Evolutionary conservation across 2,113 vertebrate genomes (phyloP), one percentile per base, ranked within the genome.

Genomic region (Leiothrix lutea): DNA sequence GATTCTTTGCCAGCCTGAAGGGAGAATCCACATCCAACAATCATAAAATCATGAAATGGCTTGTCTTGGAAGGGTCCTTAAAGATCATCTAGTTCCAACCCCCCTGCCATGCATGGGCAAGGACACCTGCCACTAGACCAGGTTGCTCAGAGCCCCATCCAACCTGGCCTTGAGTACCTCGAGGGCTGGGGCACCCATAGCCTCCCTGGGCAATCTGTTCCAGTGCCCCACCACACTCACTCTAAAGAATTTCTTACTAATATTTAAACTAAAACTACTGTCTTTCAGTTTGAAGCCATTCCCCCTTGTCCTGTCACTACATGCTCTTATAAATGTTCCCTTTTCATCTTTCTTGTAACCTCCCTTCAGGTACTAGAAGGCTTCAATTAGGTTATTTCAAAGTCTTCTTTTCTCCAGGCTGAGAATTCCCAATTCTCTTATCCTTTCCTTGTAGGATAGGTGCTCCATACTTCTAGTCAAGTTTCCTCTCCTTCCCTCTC

Each of bases 141-240:
- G 21, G 4, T 29, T 53, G 6, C 54, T 48, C 70, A 69, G 14
- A 61, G 17, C 12, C 29, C 8, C 38, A 75, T 61, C 38, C 38
- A 60, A 1, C 21, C 38, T 25, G 24, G 20, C 28, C 53, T 29
- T 66, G 53, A 45, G 14, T 15, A 44, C 16, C 42, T 44, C 12
- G 0, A 67, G n/a, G 20, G 19, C 29, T 53, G 9, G 7, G 20
- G 23, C 38, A 88, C 5, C 28, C 45, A 73, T 23, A 51, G 5
- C 16, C 35, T 60, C 38, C 14, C 45, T 66, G 24, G 28, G 20
- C 16, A 45, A 22, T 38, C 28, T 35, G 9, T 54, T 54, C n/a
- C 47, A 47, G 21, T 22, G 17, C 17, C 22, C 26, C 40, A 54
- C 40, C 14, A 61, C 0, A 0, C n/a, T 47, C n/a, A 35, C 7